Conservation (phyloP, 2,888 invertebrate species). For the Argyra leucocephala region DNA sequence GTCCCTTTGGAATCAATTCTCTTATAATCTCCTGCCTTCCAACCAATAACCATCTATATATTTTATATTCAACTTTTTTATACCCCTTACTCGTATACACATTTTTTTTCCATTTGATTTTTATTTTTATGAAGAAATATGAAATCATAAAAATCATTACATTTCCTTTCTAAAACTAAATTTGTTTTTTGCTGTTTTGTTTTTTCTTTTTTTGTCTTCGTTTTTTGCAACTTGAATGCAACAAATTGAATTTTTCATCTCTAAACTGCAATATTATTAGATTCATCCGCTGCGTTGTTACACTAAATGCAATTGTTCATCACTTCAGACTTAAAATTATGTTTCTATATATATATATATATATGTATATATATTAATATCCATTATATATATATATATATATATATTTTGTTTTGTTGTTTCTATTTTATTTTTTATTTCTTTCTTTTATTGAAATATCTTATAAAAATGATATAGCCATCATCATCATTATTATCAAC, state of each 20-base stretch:
- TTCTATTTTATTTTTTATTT: neutral
- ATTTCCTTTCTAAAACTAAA: neutral
- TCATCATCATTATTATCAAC: neutral
- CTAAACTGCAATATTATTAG: neutral
- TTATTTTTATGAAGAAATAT: too few relatives aligned
- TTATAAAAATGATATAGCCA: neutral
- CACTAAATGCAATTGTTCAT: constrained; percentile 6
- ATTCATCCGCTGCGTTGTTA: neutral
- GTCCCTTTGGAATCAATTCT: too few relatives aligned
- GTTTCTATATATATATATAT: too few relatives aligned
- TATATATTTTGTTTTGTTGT: too few relatives aligned
- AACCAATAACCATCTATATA: too few relatives aligned
- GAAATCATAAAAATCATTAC: neutral
- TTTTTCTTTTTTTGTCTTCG: neutral
- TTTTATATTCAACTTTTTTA: too few relatives aligned
- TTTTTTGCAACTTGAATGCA: neutral
- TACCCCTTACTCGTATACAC: too few relatives aligned
- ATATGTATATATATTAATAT: too few relatives aligned
- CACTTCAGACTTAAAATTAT: neutral
- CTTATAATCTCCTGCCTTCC: too few relatives aligned
- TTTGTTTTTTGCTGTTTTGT: neutral
- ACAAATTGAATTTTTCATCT: neutral
- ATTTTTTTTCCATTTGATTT: too few relatives aligned
- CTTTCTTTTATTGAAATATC: neutral
- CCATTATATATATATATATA: too few relatives aligned